Evolutionary conservation across 1,140 invertebrate genomes (phyloP).

Genomic region (Lanistes nyassanus): DNA sequence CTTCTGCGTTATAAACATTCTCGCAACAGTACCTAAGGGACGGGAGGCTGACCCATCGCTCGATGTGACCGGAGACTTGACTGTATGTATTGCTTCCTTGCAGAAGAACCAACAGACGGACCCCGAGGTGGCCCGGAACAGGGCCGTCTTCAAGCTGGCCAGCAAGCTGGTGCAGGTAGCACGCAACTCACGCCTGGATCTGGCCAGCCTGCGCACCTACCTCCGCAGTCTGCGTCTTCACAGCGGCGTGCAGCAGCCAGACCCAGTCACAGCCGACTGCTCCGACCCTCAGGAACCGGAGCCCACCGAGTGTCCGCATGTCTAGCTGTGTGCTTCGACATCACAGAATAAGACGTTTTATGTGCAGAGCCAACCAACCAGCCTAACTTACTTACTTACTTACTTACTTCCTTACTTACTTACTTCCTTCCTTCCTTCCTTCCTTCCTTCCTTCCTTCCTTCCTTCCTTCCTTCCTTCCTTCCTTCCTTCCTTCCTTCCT

Average conservation of each 20-base stretch:
- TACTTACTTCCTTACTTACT: not conserved
- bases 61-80: not conserved
- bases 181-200: constrained; percentile 57
- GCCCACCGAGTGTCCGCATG: not conserved
- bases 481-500: not conserved
- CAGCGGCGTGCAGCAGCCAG: constrained; percentile 34
- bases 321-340: not conserved
- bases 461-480: not conserved
- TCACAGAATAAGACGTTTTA: not conserved
- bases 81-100: constrained; percentile 3
- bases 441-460: not conserved
- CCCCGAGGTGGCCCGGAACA: constrained; percentile 44
- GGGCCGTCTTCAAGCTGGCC: constrained; percentile 60
- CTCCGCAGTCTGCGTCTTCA: constrained; percentile 50
- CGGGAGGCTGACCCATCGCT: not conserved
- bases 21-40: not conserved
- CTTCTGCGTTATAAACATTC: not conserved
- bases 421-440: not conserved
- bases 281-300: not conserved
- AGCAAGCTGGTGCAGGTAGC: constrained; percentile 57
- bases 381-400: too few relatives aligned
- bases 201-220: constrained; percentile 50
- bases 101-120: constrained; percentile 42
- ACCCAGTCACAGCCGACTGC: constrained; percentile 4
- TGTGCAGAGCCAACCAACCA: too few relatives aligned